Evolutionary conservation across 2,888 invertebrate genomes (phyloP).

Genomic region (Masnerella sp.): DNA sequence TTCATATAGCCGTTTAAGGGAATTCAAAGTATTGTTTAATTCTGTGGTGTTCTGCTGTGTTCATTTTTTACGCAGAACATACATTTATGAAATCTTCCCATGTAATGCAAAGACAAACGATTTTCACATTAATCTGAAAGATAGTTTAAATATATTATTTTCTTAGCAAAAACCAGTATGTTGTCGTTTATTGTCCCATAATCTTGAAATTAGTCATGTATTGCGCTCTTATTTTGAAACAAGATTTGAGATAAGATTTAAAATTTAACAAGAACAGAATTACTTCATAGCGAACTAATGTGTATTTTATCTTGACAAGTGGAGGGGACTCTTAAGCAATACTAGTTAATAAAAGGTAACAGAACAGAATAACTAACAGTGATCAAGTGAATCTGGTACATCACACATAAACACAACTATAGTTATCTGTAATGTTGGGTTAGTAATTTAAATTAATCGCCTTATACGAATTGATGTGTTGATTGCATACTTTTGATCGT

Average conservation of each 20-base stretch:
- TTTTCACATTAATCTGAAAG: constrained; percentile 3
- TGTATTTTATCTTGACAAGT: background rate
- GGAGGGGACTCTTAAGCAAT: constrained; percentile 12
- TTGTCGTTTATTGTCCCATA: background rate
- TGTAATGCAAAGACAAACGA: constrained; percentile 11
- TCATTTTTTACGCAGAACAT: constrained; percentile 19
- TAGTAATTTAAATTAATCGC: constrained; percentile 1
- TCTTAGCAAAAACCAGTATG: constrained; percentile 16
- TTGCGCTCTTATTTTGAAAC: no score
- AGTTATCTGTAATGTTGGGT: constrained; percentile 13
- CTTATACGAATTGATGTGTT: no score
- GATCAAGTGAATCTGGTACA: background rate
- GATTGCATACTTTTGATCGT: no score
- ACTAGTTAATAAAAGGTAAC: constrained; percentile 19
- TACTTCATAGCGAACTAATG: no score
- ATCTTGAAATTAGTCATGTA: background rate
- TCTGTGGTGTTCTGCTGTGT: constrained; percentile 18
- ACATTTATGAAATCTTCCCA: background rate
- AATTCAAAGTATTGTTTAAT: background rate
- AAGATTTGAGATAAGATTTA: constrained; percentile 7
- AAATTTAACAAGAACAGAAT: no score
- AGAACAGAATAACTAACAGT: constrained; percentile 10
- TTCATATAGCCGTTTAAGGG: background rate
- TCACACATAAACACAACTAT: background rate
- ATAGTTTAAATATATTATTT: constrained; percentile 42